Conservation (phyloP, 1,140 invertebrate species). For the Leptopilina clavipes region DNA sequence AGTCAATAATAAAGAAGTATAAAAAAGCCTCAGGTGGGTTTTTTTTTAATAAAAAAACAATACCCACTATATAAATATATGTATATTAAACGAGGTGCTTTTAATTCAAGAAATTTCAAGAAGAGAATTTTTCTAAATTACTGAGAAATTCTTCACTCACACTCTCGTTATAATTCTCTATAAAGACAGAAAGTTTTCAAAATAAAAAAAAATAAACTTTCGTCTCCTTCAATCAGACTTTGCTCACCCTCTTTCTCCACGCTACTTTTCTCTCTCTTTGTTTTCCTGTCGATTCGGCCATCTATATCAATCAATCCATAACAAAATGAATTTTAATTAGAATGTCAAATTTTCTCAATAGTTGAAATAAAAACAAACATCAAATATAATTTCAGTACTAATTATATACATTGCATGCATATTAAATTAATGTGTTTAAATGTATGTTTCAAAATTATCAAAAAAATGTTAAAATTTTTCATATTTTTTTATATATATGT, state of each 20-base stretch:
- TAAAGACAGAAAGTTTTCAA: conserved; percentile 18
- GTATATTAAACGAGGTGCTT: not conserved
- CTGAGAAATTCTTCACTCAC: not conserved
- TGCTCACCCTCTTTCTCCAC: conserved; percentile 30
- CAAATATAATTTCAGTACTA: not conserved
- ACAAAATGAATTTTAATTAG: conserved; percentile 23
- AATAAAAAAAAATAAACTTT: conserved; percentile 24
- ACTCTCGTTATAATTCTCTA: not conserved
- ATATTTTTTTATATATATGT: too few relatives aligned
- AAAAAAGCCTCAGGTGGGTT: conserved; percentile 14
- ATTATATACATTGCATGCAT: not conserved
- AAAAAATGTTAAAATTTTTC: too few relatives aligned
- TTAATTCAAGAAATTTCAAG: not conserved
- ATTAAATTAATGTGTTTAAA: too few relatives aligned
- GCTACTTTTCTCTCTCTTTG: conserved; percentile 29
- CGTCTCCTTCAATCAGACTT: conserved; percentile 27
- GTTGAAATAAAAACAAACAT: not conserved
- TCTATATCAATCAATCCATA: conserved; percentile 30
- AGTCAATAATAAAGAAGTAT: conserved; percentile 52
- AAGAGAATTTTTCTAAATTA: not conserved
- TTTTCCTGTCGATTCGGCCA: conserved; percentile 30
- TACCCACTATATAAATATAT: not conserved
- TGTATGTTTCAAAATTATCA: too few relatives aligned
- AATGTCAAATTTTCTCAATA: not conserved
- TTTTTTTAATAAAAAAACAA: not conserved